phyloP scores from a whole-genome alignment of 2,113 vertebrate species.

The Perca schrenkii region DNA sequence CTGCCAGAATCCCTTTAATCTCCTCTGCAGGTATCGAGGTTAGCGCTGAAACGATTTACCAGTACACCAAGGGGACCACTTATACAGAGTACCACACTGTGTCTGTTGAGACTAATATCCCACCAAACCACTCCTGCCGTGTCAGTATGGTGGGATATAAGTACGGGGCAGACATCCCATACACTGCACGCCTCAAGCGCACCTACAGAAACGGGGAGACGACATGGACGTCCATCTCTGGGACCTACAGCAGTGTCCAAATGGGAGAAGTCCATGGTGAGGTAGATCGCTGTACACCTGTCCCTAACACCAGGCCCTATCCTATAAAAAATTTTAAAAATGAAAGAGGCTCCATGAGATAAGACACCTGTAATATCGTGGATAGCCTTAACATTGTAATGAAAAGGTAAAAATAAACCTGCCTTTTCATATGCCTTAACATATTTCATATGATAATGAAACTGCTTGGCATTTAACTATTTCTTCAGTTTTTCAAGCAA shows the following conservation, averaged over 20 bases:
- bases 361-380: too few species aligned
- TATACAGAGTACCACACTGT: slow-evolving; percentile 9
- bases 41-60: slow-evolving; percentile 31
- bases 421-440: too few species aligned
- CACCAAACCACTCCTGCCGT: slow-evolving; percentile 61
- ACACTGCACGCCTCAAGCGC: slow-evolving; percentile 58
- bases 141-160: slow-evolving; percentile 53
- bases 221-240: slow-evolving; percentile 50
- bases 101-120: slow-evolving; percentile 34
- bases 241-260: slow-evolving; percentile 48
- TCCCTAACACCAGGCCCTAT: slow-evolving; percentile 22
- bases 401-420: neutral
- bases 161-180: slow-evolving; percentile 60
- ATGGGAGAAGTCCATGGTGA: slow-evolving; percentile 48
- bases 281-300: slow-evolving; percentile 58
- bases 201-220: slow-evolving; percentile 54
- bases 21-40: slow-evolving; percentile 23
- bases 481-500: too few species aligned
- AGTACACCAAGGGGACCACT: slow-evolving; percentile 35
- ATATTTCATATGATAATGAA: too few species aligned
- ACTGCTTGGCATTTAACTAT: too few species aligned
- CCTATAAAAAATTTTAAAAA: neutral
- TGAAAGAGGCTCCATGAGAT: neutral
- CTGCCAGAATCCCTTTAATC: neutral
- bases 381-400: neutral